Base-by-base conservation (phyloP, 1,140 invertebrate genomes). In the Micrasema longulum region DNA sequence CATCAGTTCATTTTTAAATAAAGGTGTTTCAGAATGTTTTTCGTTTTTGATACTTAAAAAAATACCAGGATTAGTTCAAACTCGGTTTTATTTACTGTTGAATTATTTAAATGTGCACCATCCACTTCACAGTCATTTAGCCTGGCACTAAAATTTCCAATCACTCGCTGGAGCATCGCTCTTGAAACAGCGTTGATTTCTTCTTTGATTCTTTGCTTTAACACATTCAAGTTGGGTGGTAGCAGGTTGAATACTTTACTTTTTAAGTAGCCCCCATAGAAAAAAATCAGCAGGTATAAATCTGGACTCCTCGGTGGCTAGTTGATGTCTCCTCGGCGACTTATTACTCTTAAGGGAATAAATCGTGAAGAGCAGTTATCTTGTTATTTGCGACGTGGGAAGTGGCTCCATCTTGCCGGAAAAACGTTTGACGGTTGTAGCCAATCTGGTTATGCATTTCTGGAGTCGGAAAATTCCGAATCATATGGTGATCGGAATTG, bases 371-470 rank as follows among this genome's bases (percentile, higher is more conserved):
- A 38, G 36, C 36, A 38, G 36, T 12, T 38, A 38, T 7, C 36
- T 5, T 7, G 36, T 38, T 38, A 38, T 38, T n/a, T n/a, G n/a
- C n/a, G n/a, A n/a, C n/a, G n/a, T n/a, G n/a, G n/a, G n/a, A n/a
- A n/a, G n/a, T n/a, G 36, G 12, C 36, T 38, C 36, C 5, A 38
- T 38, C 36, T 38, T 38, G 36, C 36, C 36, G 36, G 36, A 38
- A 38, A 38, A 38, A 38, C 14, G 43, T 14, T 4, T 7, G 4
- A 14, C 14, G 43, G 14, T 47, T 47, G 43, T 47, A 47, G 43
- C 43, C 43, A 47, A 47, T 47, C 43, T 47, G 43, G 14, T 47
- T 47, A 10, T 47, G 43, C 43, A 47, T 47, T 9, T 47, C 43
- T 47, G 43, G 7, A 47, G 7, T 14, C 43, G 14, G 14, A 47